Percentiles rank a stretch among this genome's conserved stretches.
Evolutionary conservation across 1,140 invertebrate genomes (phyloP).

Genomic region (Plectrocnemia conspersa): DNA sequence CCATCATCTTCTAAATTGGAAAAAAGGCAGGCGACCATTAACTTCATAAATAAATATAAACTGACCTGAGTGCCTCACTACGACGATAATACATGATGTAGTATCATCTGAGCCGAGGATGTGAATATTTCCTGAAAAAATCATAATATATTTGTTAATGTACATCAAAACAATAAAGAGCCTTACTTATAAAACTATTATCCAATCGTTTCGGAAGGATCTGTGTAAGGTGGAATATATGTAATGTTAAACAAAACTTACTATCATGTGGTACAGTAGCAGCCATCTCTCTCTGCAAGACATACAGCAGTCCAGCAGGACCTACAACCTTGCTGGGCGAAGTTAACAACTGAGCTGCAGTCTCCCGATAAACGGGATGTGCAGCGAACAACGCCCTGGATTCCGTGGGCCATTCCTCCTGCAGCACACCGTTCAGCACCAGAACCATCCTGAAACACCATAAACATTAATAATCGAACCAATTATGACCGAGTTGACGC

Average conservation of each 20-base stretch:
- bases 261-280: conserved; percentile 86
- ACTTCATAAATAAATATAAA: no score
- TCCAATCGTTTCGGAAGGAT: no score
- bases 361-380: conserved; percentile 80
- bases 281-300: conserved; percentile 85
- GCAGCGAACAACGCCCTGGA: conserved; percentile 71
- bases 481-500: no score
- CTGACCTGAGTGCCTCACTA: conserved; percentile 87
- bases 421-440: conserved; percentile 77
- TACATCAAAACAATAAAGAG: no score
- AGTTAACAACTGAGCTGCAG: conserved; percentile 70
- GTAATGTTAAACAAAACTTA: conserved; percentile 50
- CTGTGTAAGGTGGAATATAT: no score
- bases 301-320: conserved; percentile 80
- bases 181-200: no score
- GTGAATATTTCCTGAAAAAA: conserved; percentile 73
- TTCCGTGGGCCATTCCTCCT: conserved; percentile 79
- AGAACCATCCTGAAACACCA: conserved; percentile 67
- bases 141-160: no score
- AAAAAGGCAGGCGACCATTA: no score
- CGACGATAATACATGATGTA: conserved; percentile 88
- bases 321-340: conserved; percentile 75
- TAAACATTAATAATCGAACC: conserved; percentile 1
- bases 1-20: no score
- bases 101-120: conserved; percentile 91